Evolutionary conservation across 2,888 invertebrate species (phyloP).

Genomic region (Chymomyza amoena): DNA sequence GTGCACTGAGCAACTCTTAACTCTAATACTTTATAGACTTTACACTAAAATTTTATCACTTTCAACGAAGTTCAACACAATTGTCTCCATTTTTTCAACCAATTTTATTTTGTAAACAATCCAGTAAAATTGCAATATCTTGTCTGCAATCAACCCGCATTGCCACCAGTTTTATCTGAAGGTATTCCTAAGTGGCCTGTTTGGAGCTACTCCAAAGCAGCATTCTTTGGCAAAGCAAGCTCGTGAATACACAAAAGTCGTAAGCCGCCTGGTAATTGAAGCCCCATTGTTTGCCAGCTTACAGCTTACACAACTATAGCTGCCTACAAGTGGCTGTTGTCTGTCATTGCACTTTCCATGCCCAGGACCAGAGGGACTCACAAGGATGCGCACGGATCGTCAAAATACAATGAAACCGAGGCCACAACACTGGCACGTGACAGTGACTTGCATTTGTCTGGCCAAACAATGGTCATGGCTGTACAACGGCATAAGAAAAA

Average conservation of each 20-base stretch:
- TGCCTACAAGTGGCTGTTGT: constrained; percentile 9
- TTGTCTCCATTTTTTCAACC: not conserved
- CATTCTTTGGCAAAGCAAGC: constrained; percentile 1
- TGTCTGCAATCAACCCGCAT: constrained; percentile 20
- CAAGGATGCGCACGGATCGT: not conserved
- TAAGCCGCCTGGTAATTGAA: constrained; percentile 42
- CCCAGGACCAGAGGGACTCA: not conserved
- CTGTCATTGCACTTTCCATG: constrained; percentile 42
- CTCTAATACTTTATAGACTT: not conserved
- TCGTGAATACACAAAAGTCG: constrained; percentile 28
- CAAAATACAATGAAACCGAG: not conserved
- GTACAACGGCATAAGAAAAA: not conserved
- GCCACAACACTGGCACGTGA: constrained; percentile 19
- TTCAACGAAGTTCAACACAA: constrained; percentile 1
- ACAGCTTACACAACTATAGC: constrained; percentile 8
- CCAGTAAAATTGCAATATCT: not conserved
- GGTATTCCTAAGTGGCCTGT: constrained; percentile 7
- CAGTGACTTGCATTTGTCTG: constrained; percentile 35
- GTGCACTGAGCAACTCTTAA: too few species aligned
- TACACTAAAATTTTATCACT: not conserved
- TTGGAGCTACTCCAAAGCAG: not conserved
- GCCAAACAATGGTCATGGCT: constrained; percentile 42
- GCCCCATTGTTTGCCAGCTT: constrained; percentile 36
- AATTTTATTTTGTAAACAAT: not conserved
- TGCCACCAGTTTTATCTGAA: constrained; percentile 1